A percentile compares a stretch with the other conserved stretches of the same genome.
phyloP scores from a whole-genome alignment of 2,797 vertebrate species.

The Xenopus petersii region DNA sequence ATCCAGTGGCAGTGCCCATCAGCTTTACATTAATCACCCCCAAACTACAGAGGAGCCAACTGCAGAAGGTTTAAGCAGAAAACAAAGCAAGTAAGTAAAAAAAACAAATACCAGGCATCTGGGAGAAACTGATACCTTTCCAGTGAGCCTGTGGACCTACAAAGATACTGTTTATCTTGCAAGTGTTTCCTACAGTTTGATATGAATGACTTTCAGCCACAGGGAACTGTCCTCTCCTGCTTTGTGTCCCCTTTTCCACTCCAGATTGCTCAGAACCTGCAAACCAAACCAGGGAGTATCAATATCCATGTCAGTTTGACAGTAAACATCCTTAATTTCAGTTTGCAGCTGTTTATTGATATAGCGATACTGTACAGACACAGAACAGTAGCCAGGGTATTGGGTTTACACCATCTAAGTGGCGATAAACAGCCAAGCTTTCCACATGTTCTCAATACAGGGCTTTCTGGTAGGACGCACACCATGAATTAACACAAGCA shows the following conservation, averaged over 20 bases:
- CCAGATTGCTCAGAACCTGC: constrained; percentile 53
- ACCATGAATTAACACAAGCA: constrained; percentile 20
- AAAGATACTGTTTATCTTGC: constrained; percentile 75
- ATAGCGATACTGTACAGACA: constrained; percentile 59
- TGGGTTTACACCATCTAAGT: constrained; percentile 51
- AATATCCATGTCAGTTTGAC: constrained; percentile 70
- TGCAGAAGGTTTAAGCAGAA: constrained; percentile 34
- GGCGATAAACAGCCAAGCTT: constrained; percentile 42
- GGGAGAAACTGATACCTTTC: constrained; percentile 66
- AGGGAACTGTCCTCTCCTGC: constrained; percentile 61
- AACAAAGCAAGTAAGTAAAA: constrained; percentile 54
- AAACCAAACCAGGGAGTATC: constrained; percentile 70
- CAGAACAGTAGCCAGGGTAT: constrained; percentile 68
- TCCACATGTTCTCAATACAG: constrained; percentile 42
- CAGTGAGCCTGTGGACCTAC: constrained; percentile 71
- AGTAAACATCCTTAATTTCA: constrained; percentile 75
- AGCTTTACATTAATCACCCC: too few relatives aligned
- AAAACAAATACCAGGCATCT: constrained; percentile 71
- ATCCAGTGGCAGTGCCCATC: too few relatives aligned
- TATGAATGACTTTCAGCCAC: constrained; percentile 54
- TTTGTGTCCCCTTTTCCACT: constrained; percentile 43
- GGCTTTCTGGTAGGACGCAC: constrained; percentile 25
- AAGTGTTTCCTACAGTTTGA: constrained; percentile 68
- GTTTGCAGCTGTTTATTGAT: constrained; percentile 73
- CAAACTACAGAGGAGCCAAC: constrained; percentile 3